Evolutionary conservation across 2,113 vertebrate species (phyloP), one percentile per base, ranked within the genome.

Genomic region (Leptosomus discolor): DNA sequence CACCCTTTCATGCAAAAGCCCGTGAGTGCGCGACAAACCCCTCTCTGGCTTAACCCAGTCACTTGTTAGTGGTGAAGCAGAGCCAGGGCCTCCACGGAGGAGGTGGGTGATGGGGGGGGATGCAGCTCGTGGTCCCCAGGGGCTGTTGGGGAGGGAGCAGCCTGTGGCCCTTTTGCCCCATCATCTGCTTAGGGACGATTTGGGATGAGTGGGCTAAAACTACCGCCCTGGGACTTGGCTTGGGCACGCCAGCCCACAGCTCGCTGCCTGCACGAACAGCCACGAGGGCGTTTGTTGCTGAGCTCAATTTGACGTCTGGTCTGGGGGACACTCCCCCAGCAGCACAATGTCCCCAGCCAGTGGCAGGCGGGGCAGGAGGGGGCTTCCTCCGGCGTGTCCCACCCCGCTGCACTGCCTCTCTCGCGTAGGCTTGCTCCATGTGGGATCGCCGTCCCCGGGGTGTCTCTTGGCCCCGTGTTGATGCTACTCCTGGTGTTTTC

Each of bases 41-140:
- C 2, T 1, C 51, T 37, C 77, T 8, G 73, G 48, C 74, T 85
- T 51, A 54, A 22, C 48, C 69, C 34, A 1, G 36, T 12, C 6
- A 1, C 16, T 46, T 15, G 54, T 32, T 48, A 22, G 60, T 1
- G 5, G 26, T 3, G 85, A 71, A 73, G 61, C 56, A 21, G 77
- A 78, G 41, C 75, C 85, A 27, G 75, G 53, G 70, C 39, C 41
- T 34, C 34, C 19, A 1, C 11, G 50, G 54, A 45, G 64, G 24
- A 74, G 60, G 36, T 16, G 63, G 29, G 15, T 20, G 63, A 43
- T 41, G 13, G 67, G 17, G 41, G 81, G 18, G 60, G 51, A 19
- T 20, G 27, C 46, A 11, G 60, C 43, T 15, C 2, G 0, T 10
- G 71, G 20, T 27, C n/a, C 53, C 39, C 0, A 1, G 2, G n/a